Base-by-base conservation (phyloP, 2,113 vertebrate species). In the Protomyctophum bolini region DNA sequence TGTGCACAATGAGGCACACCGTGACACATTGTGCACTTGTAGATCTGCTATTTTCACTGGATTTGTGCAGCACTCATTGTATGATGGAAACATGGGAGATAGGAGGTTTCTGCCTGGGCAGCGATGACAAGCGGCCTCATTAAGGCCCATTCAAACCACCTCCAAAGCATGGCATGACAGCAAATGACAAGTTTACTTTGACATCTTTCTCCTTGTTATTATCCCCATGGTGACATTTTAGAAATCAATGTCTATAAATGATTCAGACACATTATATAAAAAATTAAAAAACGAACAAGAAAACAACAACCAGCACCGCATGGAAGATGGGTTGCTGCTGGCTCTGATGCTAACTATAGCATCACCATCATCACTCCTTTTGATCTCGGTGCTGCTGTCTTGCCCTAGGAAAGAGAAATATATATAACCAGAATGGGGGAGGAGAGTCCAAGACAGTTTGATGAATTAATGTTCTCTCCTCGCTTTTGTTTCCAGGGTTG, bases 81-180 rank as follows among this genome's bases (percentile, higher is more conserved):
- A 21, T 21, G 21, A 21, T 21, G 21, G 21, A 21, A 74, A 57
- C 70, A 21, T 21, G 21, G 21, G 21, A 21, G 21, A 21, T 21
- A 21, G 21, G 21, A 21, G 21, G 21, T 21, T 21, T 21, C 21
- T 21, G 21, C 21, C 21, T 21, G 21, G 21, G 21, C 21, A 21
- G 21, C 21, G 21, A 21, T 21, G 21, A 70, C 80, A 73, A 70
- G 71, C 61, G 56, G 51, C 50, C 29, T 73, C 51, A 76, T 77
- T 81, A 87, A 80, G 80, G 47, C 62, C 57, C 14, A 66, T 56
- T 74, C 73, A 70, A 75, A 71, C 75, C 8, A 9, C 75, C 81
- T 72, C 64, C 59, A 66, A 76, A 41, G 33, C 33, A 41, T 6
- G 33, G 33, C 33, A 6, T 41, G 33, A 41, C 33, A 41, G 29